Percentiles rank a stretch among this genome's conserved stretches.
Conservation (phyloP, 2,888 invertebrate species). For the Andrena camellia region DNA sequence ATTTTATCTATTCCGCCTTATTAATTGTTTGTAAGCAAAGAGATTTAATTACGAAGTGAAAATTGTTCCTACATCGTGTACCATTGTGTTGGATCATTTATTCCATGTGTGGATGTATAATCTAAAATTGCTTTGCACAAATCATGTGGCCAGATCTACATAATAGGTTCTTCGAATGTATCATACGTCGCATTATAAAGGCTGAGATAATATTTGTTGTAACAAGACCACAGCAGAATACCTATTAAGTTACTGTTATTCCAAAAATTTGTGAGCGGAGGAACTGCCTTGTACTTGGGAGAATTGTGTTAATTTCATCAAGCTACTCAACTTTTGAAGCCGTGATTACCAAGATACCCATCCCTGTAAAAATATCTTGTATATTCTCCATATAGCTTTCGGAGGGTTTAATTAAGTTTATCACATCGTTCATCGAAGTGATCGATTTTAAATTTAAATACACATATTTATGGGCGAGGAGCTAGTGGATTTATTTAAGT, state of each 20-base stretch:
- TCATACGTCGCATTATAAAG: conserved; percentile 8
- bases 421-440: not conserved
- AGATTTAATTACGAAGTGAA: not conserved
- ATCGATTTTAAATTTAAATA: conserved; percentile 34
- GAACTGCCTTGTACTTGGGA: not conserved
- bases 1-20: not conserved
- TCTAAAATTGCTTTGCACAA: not conserved
- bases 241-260: conserved; percentile 15
- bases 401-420: not conserved
- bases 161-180: conserved; percentile 4
- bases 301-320: not conserved
- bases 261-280: conserved; percentile 9
- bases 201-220: conserved; percentile 36
- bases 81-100: not conserved
- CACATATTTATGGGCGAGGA: conserved; percentile 22
- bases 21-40: not conserved
- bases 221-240: not conserved
- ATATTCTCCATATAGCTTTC: not conserved
- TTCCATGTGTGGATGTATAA: not conserved
- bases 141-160: conserved; percentile 7
- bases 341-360: no score
- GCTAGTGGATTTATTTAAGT: conserved; percentile 54
- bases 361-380: not conserved
- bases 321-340: no score
- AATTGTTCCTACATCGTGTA: not conserved